Percentiles rank a stretch among this genome's conserved stretches.
Evolutionary conservation across 2,113 vertebrate species (phyloP).

Genomic region (Paraplagusia blochii): DNA sequence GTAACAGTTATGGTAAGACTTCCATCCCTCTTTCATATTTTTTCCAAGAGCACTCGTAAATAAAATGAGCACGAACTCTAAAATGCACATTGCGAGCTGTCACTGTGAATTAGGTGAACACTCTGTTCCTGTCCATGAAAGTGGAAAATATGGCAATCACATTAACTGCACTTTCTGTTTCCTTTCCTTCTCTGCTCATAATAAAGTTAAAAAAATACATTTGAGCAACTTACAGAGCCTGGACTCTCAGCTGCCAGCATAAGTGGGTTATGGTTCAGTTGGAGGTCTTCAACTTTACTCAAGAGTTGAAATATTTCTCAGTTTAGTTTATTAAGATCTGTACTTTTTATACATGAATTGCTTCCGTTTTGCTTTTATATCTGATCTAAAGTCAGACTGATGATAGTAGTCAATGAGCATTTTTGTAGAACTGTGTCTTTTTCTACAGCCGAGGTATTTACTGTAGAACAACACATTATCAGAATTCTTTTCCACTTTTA

Average conservation of each 20-base stretch:
- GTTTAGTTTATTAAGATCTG: neutral
- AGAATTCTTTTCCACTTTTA: too few relatives aligned
- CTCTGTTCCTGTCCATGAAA: constrained; percentile 21
- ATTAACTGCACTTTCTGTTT: constrained; percentile 9
- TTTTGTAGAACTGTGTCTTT: too few relatives aligned
- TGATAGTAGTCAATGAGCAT: too few relatives aligned
- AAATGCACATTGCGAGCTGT: constrained; percentile 43
- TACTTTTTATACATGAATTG: too few relatives aligned
- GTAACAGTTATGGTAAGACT: constrained; percentile 45
- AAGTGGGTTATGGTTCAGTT: neutral
- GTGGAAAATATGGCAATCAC: constrained; percentile 14
- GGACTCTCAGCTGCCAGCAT: neutral
- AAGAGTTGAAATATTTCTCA: neutral
- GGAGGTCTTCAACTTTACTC: neutral
- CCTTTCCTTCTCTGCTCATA: neutral
- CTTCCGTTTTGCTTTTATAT: too few relatives aligned
- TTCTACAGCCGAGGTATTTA: too few relatives aligned
- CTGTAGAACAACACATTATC: too few relatives aligned
- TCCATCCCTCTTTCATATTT: constrained; percentile 45
- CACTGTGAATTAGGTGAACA: constrained; percentile 22
- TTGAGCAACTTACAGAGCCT: neutral
- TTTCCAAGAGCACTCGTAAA: constrained; percentile 48
- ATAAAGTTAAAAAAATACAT: neutral
- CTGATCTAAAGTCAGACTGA: too few relatives aligned
- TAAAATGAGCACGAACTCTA: constrained; percentile 37